Evolutionary conservation across 2,797 vertebrate species (phyloP), one percentile per base, ranked within the genome.

Genomic region (Pampus argenteus): DNA sequence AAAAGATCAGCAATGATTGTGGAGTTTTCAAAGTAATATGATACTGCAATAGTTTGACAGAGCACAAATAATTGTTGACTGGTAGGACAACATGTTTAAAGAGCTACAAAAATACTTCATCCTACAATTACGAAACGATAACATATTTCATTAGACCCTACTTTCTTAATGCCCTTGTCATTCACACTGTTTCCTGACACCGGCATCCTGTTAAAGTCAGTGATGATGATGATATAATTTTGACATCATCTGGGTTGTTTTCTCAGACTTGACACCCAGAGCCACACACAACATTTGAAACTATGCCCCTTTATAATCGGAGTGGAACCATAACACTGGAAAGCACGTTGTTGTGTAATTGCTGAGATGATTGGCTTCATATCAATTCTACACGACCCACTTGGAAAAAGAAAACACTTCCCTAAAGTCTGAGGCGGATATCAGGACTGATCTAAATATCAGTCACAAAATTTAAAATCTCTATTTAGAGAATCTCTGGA

Each of bases 291-390:
- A 40, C 38, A 40, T 40, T 4, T n/a, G n/a, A n/a, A n/a, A n/a
- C n/a, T n/a, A n/a, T 18, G 17, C 40, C 40, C 40, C 17, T 42
- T 42, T 34, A 34, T 2, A 34, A 11, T 34, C 40, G 18, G 40
- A 6, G 15, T 2, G 2, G 6, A 18, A 5, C 40, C 6, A 8
- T 8, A 44, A 18, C 17, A n/a, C 38, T 40, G 15, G 6, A 40
- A 40, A 10, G 40, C 6, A 45, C 8, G 9, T 40, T 28, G 38
- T 50, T 78, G 51, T 61, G 25, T 48, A 3, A 52, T 63, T 25
- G 9, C 23, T 59, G 26, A 66, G 28, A 14, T 11, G 20, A 25
- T 52, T 9, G 25, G 9, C 28, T 65, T 7, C 3, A 1, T 11
- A 34, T n/a, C 17, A 3, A 2, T 50, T 48, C 11, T 40, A 23